Evolutionary conservation across 2,888 invertebrate genomes (phyloP).

Genomic region (Drosophila diplacantha): DNA sequence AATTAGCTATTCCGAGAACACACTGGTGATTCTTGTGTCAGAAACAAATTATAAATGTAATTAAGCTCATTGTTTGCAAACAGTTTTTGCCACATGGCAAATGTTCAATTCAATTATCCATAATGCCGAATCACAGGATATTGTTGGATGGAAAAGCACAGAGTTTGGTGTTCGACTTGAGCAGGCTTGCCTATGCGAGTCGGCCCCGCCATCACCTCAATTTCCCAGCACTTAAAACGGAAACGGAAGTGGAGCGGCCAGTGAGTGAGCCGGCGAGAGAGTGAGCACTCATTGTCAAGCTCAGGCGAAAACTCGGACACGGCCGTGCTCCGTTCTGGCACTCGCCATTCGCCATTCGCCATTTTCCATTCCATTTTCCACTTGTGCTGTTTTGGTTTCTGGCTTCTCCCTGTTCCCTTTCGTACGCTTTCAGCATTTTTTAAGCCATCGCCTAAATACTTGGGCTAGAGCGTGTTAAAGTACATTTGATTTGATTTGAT

Average conservation of each 20-base stretch:
- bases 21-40: slow-evolving; percentile 2
- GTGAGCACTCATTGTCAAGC: slow-evolving; percentile 65
- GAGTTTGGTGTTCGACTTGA: not conserved
- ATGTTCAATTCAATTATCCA: slow-evolving; percentile 4
- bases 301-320: slow-evolving; percentile 57
- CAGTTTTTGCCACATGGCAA: slow-evolving; percentile 7
- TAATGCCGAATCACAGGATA: not conserved
- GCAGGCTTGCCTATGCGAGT: slow-evolving; percentile 11
- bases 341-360: slow-evolving; percentile 36
- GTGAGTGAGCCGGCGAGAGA: slow-evolving; percentile 4
- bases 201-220: slow-evolving; percentile 32
- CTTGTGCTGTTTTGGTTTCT: slow-evolving; percentile 39
- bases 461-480: slow-evolving; percentile 64
- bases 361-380: slow-evolving; percentile 38
- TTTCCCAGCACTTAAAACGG: slow-evolving; percentile 58
- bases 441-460: slow-evolving; percentile 64
- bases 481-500: slow-evolving; percentile 69
- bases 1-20: slow-evolving; percentile 9
- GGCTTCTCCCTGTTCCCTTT: slow-evolving; percentile 5
- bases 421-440: slow-evolving; percentile 14
- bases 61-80: slow-evolving; percentile 25
- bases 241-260: slow-evolving; percentile 58
- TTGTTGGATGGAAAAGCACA: not conserved
- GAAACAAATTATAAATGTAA: slow-evolving; percentile 18
- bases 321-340: slow-evolving; percentile 46